Evolutionary conservation across 2,888 invertebrate genomes (phyloP).

Genomic region (Calliphora vomitoria): DNA sequence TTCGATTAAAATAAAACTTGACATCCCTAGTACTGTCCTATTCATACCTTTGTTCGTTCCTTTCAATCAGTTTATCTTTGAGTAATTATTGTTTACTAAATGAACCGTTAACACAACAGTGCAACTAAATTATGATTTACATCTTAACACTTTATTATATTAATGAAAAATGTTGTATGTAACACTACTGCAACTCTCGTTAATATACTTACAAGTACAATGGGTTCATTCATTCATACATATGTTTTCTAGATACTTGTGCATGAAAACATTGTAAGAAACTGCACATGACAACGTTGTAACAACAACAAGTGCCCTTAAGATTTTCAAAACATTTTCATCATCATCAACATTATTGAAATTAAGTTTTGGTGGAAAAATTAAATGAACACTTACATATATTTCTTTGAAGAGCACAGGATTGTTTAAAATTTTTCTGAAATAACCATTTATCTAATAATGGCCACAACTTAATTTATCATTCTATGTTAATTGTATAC

Average conservation of each 20-base stretch:
- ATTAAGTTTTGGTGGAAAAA: not conserved
- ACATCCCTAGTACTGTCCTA: not conserved
- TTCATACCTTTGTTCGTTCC: constrained; percentile 24
- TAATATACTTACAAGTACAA: not conserved
- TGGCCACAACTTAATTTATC: not conserved
- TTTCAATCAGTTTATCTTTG: constrained; percentile 65
- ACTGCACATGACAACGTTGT: constrained; percentile 36
- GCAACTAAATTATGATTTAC: constrained; percentile 60
- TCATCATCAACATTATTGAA: constrained; percentile 31
- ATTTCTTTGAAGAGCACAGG: too few species aligned
- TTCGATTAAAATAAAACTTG: too few species aligned
- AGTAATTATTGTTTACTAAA: constrained; percentile 68
- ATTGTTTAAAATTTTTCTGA: too few species aligned
- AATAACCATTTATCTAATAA: too few species aligned
- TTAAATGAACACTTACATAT: not conserved
- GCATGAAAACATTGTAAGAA: not conserved
- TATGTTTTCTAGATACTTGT: constrained; percentile 9
- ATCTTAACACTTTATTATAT: constrained; percentile 62
- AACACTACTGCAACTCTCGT: constrained; percentile 34
- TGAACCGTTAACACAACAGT: constrained; percentile 61
- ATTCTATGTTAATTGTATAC: not conserved
- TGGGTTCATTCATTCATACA: constrained; percentile 8
- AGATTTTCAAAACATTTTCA: constrained; percentile 51
- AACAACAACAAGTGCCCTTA: constrained; percentile 60
- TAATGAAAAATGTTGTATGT: constrained; percentile 31